Conservation (phyloP, 2,797 vertebrate species). For the Falco novaeseelandiae region DNA sequence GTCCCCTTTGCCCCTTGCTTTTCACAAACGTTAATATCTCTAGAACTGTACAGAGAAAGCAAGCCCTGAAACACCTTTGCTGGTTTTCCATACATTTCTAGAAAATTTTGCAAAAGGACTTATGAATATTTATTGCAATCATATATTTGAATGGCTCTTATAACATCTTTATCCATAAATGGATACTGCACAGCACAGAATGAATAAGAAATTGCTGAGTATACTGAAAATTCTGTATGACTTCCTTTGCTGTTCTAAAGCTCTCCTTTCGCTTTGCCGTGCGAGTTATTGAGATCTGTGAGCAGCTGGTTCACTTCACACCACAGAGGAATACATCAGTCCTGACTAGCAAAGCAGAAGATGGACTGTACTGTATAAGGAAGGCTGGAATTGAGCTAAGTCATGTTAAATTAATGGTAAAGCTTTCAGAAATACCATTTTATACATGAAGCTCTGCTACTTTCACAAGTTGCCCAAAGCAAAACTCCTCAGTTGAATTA, state of each 20-base stretch:
- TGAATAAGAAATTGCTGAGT: slow-evolving; percentile 8
- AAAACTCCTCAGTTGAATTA: slow-evolving; percentile 58
- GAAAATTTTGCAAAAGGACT: background rate
- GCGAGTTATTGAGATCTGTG: background rate
- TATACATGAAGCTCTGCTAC: slow-evolving; percentile 18
- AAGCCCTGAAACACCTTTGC: background rate
- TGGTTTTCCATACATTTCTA: background rate
- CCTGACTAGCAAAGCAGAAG: slow-evolving; percentile 10
- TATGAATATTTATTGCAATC: background rate
- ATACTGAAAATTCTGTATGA: background rate
- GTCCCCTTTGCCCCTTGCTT: background rate
- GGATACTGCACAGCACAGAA: background rate
- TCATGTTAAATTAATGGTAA: slow-evolving; percentile 60
- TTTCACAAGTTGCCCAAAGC: slow-evolving; percentile 48
- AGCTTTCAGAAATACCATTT: slow-evolving; percentile 53
- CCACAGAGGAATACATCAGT: slow-evolving; percentile 14
- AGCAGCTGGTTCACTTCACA: background rate
- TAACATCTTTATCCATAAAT: background rate
- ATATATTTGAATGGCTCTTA: background rate
- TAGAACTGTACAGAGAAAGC: background rate
- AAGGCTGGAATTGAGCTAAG: background rate
- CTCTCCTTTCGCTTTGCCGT: background rate
- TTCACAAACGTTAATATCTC: background rate
- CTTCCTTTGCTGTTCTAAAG: background rate
- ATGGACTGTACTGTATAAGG: background rate